Percentiles rank a stretch among this genome's conserved stretches.
Evolutionary conservation across 2,113 vertebrate species (phyloP).

Genomic region (Corvus hawaiiensis): DNA sequence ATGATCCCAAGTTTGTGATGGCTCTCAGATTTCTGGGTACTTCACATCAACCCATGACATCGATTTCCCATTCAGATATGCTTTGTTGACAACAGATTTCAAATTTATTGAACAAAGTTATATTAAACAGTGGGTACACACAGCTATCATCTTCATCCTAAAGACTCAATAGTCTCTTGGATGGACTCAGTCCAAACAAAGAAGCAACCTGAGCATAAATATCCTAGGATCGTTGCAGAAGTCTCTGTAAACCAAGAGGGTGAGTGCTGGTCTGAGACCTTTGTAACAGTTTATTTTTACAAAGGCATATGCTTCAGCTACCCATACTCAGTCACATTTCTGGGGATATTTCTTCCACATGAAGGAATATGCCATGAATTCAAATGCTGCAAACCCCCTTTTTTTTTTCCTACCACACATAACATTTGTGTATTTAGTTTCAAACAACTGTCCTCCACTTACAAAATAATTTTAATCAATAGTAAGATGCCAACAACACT

Average conservation of each 20-base stretch:
- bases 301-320: background rate
- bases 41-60: background rate
- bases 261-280: background rate
- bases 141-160: background rate
- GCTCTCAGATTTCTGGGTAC: background rate
- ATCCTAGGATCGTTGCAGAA: background rate
- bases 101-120: background rate
- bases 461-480: background rate
- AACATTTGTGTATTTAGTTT: background rate
- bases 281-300: background rate
- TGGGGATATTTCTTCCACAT: background rate
- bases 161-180: background rate
- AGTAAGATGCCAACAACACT: background rate
- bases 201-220: background rate
- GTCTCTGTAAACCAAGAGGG: fast-evolving
- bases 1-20: background rate
- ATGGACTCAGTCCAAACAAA: background rate
- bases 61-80: background rate
- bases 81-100: background rate
- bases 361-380: background rate
- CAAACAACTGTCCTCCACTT: background rate
- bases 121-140: background rate
- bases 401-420: background rate
- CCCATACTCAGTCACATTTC: background rate
- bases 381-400: background rate